phyloP scores from a whole-genome alignment of 2,888 invertebrate genomes.

The Caenorhabditis wallacei region DNA sequence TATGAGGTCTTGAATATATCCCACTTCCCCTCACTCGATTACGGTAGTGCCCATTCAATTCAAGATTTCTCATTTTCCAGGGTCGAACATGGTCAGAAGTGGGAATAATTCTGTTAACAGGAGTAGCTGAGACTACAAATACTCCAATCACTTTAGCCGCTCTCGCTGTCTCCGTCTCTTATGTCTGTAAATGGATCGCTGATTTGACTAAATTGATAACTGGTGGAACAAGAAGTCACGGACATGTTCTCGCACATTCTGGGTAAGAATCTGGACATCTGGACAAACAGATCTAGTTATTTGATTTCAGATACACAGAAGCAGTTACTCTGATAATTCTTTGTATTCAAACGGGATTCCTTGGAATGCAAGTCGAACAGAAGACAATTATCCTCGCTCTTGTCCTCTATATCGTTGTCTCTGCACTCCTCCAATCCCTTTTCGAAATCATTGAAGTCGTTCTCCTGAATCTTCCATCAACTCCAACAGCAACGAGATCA shows the following conservation, averaged over 20 bases:
- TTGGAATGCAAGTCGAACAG: conserved; percentile 85
- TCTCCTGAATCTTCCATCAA: conserved; percentile 85
- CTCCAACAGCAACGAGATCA: conserved; percentile 67
- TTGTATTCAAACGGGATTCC: conserved; percentile 85
- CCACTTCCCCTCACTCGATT: no score
- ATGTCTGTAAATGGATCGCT: conserved; percentile 72
- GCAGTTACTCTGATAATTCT: conserved; percentile 86
- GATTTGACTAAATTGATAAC: conserved; percentile 67
- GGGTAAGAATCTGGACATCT: conserved; percentile 63
- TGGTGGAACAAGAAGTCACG: conserved; percentile 69
- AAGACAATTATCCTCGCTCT: conserved; percentile 85
- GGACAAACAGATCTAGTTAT: neutral
- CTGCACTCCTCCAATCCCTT: conserved; percentile 86
- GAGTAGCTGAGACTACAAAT: conserved; percentile 80
- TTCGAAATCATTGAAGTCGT: conserved; percentile 86
- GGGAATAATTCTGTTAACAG: conserved; percentile 72
- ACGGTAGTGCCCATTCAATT: neutral
- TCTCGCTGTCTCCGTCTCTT: conserved; percentile 85
- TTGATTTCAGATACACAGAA: conserved; percentile 84
- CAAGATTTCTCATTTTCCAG: conserved; percentile 43
- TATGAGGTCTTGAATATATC: no score
- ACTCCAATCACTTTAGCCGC: conserved; percentile 85
- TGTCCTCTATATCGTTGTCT: conserved; percentile 86
- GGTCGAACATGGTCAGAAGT: conserved; percentile 72
- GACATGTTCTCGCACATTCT: conserved; percentile 73